These are phyloP conservation scores for Philereme vetulata DNA, from an alignment of 2,888 invertebrate genomes.

Conservation along the genomic window DNA sequence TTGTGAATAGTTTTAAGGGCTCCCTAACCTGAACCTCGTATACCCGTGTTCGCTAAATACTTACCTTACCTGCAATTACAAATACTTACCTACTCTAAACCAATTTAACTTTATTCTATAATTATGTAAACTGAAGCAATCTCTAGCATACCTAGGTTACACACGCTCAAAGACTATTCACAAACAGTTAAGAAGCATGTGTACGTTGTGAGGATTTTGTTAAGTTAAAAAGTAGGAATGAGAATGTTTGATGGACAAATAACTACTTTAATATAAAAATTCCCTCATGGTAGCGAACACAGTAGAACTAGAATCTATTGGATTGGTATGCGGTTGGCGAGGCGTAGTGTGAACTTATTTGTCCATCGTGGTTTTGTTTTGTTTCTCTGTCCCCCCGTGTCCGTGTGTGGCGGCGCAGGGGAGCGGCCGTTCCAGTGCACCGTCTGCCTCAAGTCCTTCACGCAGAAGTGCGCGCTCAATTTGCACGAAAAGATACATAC, in stretches of 20 bases:
- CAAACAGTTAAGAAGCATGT: slow-evolving; percentile 81
- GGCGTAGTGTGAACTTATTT: slow-evolving; percentile 67
- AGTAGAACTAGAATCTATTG: slow-evolving; percentile 29
- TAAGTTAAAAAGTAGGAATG: slow-evolving; percentile 71
- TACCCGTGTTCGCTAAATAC: slow-evolving; percentile 25
- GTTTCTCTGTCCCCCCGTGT: slow-evolving; percentile 81
- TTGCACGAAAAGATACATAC: slow-evolving; percentile 86
- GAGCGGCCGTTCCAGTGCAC: slow-evolving; percentile 85
- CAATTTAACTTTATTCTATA: slow-evolving; percentile 17
- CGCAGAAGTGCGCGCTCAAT: slow-evolving; percentile 86
- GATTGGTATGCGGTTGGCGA: slow-evolving; percentile 44
- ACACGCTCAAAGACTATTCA: slow-evolving; percentile 85
- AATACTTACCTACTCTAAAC: slow-evolving; percentile 10
- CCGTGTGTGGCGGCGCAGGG: slow-evolving; percentile 77
- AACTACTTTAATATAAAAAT: slow-evolving; percentile 58
- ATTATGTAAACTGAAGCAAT: slow-evolving; percentile 10
- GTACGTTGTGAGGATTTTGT: slow-evolving; percentile 78
- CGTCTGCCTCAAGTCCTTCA: slow-evolving; percentile 86
- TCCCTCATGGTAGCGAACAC: slow-evolving; percentile 73
- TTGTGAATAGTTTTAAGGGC: slow-evolving; percentile 84
- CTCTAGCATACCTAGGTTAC: slow-evolving; percentile 59
- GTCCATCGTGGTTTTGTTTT: slow-evolving; percentile 84
- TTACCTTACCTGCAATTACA: slow-evolving; percentile 18
- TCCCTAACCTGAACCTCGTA: slow-evolving; percentile 58
- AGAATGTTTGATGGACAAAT: slow-evolving; percentile 82